Conservation (phyloP, 2,888 invertebrate genomes). For the Ferrisia virgata region DNA sequence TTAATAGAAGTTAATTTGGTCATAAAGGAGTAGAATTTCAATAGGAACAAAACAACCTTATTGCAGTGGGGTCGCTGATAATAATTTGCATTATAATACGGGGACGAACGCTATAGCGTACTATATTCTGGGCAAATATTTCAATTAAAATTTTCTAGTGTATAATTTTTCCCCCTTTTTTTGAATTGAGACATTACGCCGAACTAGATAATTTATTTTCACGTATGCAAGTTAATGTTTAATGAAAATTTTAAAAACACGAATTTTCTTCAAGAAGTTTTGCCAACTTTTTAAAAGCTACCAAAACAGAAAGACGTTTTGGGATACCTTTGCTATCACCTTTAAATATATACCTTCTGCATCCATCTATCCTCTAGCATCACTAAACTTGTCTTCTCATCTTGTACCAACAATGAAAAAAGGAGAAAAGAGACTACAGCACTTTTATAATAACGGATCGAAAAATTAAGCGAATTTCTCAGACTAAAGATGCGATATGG, state of each 20-base stretch:
- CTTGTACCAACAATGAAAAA: too few species aligned
- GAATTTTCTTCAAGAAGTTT: not conserved
- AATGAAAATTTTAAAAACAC: not conserved
- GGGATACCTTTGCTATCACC: too few species aligned
- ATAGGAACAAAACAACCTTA: not conserved
- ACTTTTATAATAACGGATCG: too few species aligned
- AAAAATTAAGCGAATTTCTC: too few species aligned
- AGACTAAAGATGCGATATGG: too few species aligned
- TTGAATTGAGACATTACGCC: not conserved
- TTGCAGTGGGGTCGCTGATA: not conserved
- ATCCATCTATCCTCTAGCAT: too few species aligned
- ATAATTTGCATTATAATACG: not conserved
- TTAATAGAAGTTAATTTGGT: slow-evolving; percentile 5
- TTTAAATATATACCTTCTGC: too few species aligned
- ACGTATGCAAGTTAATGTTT: not conserved
- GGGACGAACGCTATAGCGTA: not conserved
- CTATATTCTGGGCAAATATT: not conserved
- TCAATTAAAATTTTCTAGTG: not conserved
- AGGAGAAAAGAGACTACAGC: too few species aligned
- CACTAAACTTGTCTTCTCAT: too few species aligned
- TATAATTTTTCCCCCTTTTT: not conserved
- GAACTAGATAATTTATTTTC: not conserved
- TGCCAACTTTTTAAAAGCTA: not conserved
- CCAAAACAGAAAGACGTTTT: not conserved
- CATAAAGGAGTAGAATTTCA: slow-evolving; percentile 10